Conservation (phyloP, 2,888 invertebrate genomes). For the Electrophaes corylata region DNA sequence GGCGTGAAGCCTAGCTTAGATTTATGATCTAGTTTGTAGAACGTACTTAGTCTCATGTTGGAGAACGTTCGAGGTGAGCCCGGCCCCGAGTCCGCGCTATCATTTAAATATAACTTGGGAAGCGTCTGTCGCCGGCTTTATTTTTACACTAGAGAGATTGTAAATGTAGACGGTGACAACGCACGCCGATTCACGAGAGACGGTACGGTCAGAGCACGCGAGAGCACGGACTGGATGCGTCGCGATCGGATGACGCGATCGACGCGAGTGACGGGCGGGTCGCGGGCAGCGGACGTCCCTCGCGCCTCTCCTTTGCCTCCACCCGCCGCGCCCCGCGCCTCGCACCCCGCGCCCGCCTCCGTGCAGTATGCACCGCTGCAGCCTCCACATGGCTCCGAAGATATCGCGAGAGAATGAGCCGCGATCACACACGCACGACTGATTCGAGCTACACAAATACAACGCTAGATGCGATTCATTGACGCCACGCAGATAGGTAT, state of each 20-base stretch:
- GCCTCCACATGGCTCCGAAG: slow-evolving; percentile 73
- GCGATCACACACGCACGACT: slow-evolving; percentile 55
- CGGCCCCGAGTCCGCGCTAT: slow-evolving; percentile 73
- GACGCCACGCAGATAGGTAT: slow-evolving; percentile 65
- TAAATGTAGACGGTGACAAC: slow-evolving; percentile 63
- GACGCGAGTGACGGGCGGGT: slow-evolving; percentile 63
- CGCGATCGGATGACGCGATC: slow-evolving; percentile 56
- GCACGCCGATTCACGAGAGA: slow-evolving; percentile 64
- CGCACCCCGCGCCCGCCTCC: slow-evolving; percentile 40
- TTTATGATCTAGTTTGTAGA: slow-evolving; percentile 61
- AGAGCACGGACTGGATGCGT: slow-evolving; percentile 48
- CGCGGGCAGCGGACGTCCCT: slow-evolving; percentile 54
- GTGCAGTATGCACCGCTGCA: slow-evolving; percentile 72
- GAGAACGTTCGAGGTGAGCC: slow-evolving; percentile 70
- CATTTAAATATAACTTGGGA: slow-evolving; percentile 83
- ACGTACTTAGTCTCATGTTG: slow-evolving; percentile 81
- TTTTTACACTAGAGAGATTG: slow-evolving; percentile 76
- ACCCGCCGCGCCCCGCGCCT: slow-evolving; percentile 39
- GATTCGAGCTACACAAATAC: slow-evolving; percentile 55
- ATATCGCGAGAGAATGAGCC: slow-evolving; percentile 56
- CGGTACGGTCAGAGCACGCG: slow-evolving; percentile 43
- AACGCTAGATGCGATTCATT: slow-evolving; percentile 68
- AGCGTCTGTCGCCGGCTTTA: slow-evolving; percentile 81
- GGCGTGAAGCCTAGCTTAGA: slow-evolving; percentile 49
- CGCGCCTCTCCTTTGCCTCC: slow-evolving; percentile 49